Evolutionary conservation across 92 coral and sea anemone species (phyloP).

Genomic region (Epizoanthus fatuus): DNA sequence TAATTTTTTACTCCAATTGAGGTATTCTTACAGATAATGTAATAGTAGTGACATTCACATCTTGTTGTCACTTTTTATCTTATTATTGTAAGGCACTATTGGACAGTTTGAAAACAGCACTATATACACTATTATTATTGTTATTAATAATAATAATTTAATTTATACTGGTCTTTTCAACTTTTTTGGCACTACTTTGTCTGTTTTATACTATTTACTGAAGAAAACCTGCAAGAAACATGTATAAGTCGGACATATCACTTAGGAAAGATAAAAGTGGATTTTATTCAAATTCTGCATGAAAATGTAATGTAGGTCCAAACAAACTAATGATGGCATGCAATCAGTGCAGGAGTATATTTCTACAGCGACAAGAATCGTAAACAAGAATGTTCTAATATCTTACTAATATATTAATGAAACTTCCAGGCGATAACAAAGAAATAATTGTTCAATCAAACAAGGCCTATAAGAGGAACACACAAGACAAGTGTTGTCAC

Average conservation of each 20-base stretch:
- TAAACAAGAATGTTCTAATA: slow-evolving; percentile 16
- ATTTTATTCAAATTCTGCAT: neutral
- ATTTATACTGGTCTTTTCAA: neutral
- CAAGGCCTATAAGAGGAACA: neutral
- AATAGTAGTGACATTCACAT: no score
- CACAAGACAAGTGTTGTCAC: neutral
- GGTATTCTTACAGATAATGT: no score
- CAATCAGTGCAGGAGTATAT: neutral
- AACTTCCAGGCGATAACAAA: slow-evolving; percentile 1
- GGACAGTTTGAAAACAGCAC: no score
- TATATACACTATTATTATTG: no score
- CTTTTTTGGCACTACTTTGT: neutral
- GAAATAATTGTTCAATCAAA: slow-evolving; percentile 5
- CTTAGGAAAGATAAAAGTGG: neutral
- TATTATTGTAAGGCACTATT: no score
- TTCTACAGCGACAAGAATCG: slow-evolving; percentile 40
- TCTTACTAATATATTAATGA: neutral
- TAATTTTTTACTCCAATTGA: no score
- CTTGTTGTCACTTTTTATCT: no score
- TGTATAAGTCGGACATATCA: neutral
- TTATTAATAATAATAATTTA: neutral
- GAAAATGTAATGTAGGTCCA: neutral
- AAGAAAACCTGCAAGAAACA: neutral
- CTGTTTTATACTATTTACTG: neutral
- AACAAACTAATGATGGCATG: neutral